Evolutionary conservation across 2,888 invertebrate species (phyloP), one percentile per base, ranked within the genome.

Genomic region (Trachelus tabidus): DNA sequence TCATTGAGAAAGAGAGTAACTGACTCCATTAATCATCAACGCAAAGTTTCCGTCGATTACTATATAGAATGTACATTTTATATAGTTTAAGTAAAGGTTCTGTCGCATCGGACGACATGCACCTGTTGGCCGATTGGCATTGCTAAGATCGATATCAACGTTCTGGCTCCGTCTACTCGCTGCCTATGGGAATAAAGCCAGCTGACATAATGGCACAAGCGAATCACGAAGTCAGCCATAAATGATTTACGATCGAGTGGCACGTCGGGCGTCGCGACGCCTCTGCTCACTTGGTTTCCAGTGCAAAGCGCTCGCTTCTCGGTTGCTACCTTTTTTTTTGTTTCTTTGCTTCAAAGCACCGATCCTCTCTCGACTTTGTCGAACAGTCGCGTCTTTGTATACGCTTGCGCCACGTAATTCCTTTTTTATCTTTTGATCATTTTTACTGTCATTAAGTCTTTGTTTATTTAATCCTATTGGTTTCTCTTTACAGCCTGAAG

Each of bases 401-500:
- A 23, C 56, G 23, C 56, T 56, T 56, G 56, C 1, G 23, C 2
- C 56, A 56, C 56, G 23, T 56, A 9, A 56, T 56, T 56, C 9
- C 56, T 56, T 56, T 40, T 56, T 23, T 56, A 56, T 23, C 56
- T 56, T 23, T 40, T 40, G 12, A 23, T 40, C 23, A 40, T 40
- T 40, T 40, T 15, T 23, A 40, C 23, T 23, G 56, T 56, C 56
- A 9, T 56, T 56, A 23, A 56, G 56, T 23, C 56, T 56, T 56
- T 56, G 56, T 56, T 56, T 9, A 23, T 56, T 56, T 56, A 23
- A 56, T 56, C 56, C 56, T 6, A 56, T 23, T 56, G 56, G 56
- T 56, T 73, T 69, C 83, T 73, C 84, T 84, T 87, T 86, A 71
- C 94, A 95, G 95, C 92, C 93, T 97, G 92, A 96, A 97, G 93